phyloP scores from a whole-genome alignment of 2,113 vertebrate genomes.

The Ornithorhynchus anatinus region DNA sequence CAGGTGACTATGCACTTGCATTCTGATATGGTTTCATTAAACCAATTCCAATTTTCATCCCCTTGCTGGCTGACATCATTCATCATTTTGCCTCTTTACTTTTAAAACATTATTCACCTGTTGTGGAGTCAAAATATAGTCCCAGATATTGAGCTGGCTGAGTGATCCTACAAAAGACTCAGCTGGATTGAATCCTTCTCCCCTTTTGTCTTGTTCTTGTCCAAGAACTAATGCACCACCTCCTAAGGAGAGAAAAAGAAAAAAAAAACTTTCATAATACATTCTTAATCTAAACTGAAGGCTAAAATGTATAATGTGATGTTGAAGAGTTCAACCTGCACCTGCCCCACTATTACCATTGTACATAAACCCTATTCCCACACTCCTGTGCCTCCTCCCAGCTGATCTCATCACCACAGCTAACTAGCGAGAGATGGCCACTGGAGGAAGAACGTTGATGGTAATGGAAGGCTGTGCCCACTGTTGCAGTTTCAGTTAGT shows the following conservation, averaged over 20 bases:
- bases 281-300: no score
- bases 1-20: conserved; percentile 1
- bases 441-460: no score
- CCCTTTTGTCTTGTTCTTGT: conserved; percentile 94
- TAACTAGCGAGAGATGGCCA: no score
- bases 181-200: conserved; percentile 94
- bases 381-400: no score
- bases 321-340: no score
- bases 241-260: conserved; percentile 68
- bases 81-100: conserved; percentile 45
- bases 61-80: conserved; percentile 52
- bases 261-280: no score
- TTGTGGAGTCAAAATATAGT: conserved; percentile 86
- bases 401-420: no score
- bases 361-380: no score
- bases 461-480: no score
- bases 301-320: no score
- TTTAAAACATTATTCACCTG: conserved; percentile 76
- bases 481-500: no score
- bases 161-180: conserved; percentile 97
- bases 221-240: conserved; percentile 92
- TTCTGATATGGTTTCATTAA: not conserved
- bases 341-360: no score
- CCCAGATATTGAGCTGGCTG: conserved; percentile 97
- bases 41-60: conserved; percentile 16